Evolutionary conservation across 2,113 vertebrate species (phyloP), one percentile per base, ranked within the genome.

Genomic region (Candoia aspera): DNA sequence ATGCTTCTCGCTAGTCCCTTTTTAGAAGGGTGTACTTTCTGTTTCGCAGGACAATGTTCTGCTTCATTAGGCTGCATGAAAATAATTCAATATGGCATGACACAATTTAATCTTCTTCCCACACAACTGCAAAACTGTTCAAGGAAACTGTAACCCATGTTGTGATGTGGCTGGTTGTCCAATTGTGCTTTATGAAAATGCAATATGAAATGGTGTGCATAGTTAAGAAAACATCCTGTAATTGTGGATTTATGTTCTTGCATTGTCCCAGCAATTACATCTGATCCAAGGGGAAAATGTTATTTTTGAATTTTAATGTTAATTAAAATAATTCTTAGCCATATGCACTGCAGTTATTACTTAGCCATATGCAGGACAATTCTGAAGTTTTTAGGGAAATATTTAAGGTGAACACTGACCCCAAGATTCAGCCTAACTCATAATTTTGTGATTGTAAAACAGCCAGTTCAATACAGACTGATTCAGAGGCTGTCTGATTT

Each of bases 171-270:
- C 46, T 92, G 64, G 58, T 84, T 8, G 84, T 85, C n/a, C 58
- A 85, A 53, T 91, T 90, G 29, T 42, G 60, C 9, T 62, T 42
- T 84, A 94, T 88, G 60, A 84, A 92, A 90, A 92, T 90, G 23
- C 21, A 83, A 85, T 73, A 42, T 90, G 49, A 49, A 87, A 85
- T 83, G 85, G 23, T n/a, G 23, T 9, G 55, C 26, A 49, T 90
- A 23, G 26, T 87, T 33, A 90, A 84, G 21, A 79, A 92, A 79
- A 84, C 33, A 68, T 92, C 49, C 88, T 49, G 17, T 89, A 79
- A 68, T 84, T 42, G 58, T 84, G 86, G 42, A 87, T 93, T 84
- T 84, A 46, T 84, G 10, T 90, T 90, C 57, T 60, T 87, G 17
- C 19, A 46, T 84, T 68, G 37, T 87, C 54, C 53, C 68, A 58